Evolutionary conservation across 2,797 vertebrate genomes (phyloP), one percentile per base, ranked within the genome.

Genomic region (Manis pentadactyla): DNA sequence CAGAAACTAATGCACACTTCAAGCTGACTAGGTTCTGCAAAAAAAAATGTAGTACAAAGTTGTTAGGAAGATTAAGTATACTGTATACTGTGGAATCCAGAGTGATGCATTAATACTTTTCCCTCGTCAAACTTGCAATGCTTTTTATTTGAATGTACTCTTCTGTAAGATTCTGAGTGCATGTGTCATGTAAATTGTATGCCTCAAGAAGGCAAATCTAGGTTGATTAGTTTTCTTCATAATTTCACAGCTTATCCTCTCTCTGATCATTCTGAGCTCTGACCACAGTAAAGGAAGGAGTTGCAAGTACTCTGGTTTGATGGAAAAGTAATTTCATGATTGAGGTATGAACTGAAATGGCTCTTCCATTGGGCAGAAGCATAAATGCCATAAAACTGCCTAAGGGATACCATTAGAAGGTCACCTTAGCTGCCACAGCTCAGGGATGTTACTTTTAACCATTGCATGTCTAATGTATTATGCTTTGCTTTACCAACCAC

Each of bases 281-380:
- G 51, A 86, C 74, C 55, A 39, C 19, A 61, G 82, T 81, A 81
- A 84, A 92, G 66, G 68, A 86, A 57, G 46, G 39, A 9, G 18
- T 79, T 88, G 77, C 39, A 81, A 94, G 51, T 69, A 90, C 53
- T 64, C 53, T 78, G 77, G 27, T 86, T 85, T 95, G 90, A 87
- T 51, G 53, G 73, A n/a, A 92, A 96, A 88, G 55, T 95, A 61
- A 94, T 86, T 90, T 82, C 82, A 34, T 74, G 42, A 78, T 94
- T 73, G 69, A 23, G 34, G 34, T 82, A 63, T 23, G 87, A 88
- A 61, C 63, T 74, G n/a, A 96, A 92, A 73, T 92, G 15, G n/a
- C 68, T 92, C 29, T 68, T 96, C 73, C 27, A 34, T 49, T 46
- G 71, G 37, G 19, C 31, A 93, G 86, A 96, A 39, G 27, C 34